Evolutionary conservation across 1,140 invertebrate species (phyloP).

Genomic region (Stegodyphus dumicola): DNA sequence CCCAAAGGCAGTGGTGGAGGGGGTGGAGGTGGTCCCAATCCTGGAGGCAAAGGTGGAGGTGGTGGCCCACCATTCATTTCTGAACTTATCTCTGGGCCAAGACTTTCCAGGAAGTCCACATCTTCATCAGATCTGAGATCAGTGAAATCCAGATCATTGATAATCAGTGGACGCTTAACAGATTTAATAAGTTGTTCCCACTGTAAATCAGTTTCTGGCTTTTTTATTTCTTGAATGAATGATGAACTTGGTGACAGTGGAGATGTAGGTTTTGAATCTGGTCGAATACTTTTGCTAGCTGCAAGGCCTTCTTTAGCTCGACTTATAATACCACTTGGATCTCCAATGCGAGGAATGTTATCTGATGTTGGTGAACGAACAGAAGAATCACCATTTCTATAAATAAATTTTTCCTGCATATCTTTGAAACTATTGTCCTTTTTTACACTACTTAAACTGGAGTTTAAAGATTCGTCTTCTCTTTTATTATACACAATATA

Average conservation of each 20-base stretch:
- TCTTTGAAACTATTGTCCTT: constrained; percentile 62
- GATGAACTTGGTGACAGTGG: constrained; percentile 7
- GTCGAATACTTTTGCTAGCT: constrained; percentile 13
- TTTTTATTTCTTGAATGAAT: constrained; percentile 25
- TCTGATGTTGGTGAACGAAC: constrained; percentile 72
- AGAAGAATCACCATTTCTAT: constrained; percentile 71
- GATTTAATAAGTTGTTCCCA: constrained; percentile 92
- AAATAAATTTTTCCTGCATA: constrained; percentile 63
- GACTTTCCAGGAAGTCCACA: constrained; percentile 62
- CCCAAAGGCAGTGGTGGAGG: constrained; percentile 65
- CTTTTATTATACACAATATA: constrained; percentile 28
- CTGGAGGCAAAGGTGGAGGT: constrained; percentile 66
- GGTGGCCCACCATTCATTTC: constrained; percentile 64
- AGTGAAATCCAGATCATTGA: constrained; percentile 97
- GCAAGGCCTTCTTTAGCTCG: constrained; percentile 89
- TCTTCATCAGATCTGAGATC: constrained; percentile 84
- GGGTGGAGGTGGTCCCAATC: constrained; percentile 64
- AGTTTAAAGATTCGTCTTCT: constrained; percentile 26
- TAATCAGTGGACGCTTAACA: constrained; percentile 82
- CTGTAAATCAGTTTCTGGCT: constrained; percentile 74
- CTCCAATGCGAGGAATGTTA: constrained; percentile 74
- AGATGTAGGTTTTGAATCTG: neutral
- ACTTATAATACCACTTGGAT: constrained; percentile 68
- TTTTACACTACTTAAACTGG: constrained; percentile 11
- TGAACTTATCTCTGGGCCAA: constrained; percentile 9